Conservation (phyloP, 2,797 vertebrate species). For the Micropoecilia bifurca region DNA sequence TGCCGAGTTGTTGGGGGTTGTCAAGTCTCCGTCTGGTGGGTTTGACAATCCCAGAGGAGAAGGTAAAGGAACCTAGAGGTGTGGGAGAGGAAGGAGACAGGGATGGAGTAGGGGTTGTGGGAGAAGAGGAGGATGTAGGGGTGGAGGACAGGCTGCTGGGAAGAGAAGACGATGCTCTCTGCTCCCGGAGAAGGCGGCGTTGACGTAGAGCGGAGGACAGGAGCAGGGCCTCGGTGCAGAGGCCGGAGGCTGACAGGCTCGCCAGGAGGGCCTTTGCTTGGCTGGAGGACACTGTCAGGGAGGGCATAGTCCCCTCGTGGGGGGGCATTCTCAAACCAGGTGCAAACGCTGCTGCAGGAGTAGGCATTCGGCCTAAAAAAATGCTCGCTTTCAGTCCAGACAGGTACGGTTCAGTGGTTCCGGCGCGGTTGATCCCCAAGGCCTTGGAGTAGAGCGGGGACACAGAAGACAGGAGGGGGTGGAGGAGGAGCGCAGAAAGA, state of each 20-base stretch:
- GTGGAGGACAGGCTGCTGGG: conserved; percentile 65
- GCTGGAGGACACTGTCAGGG: conserved; percentile 70
- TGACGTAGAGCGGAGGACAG: conserved; percentile 80
- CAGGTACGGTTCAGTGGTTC: conserved; percentile 69
- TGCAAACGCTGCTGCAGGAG: conserved; percentile 51
- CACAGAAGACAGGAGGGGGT: conserved; percentile 54
- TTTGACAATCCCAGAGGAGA: conserved; percentile 58
- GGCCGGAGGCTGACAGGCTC: conserved; percentile 75
- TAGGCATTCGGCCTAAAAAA: conserved; percentile 71
- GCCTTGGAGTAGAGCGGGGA: conserved; percentile 71
- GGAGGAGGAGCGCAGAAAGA: conserved; percentile 41
- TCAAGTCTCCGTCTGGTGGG: conserved; percentile 50
- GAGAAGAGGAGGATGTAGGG: conserved; percentile 63
- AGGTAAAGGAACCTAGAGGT: conserved; percentile 49
- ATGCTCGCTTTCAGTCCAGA: conserved; percentile 72
- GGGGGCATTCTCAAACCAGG: conserved; percentile 72
- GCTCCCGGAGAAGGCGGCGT: conserved; percentile 77
- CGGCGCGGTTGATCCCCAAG: conserved; percentile 55
- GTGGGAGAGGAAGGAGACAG: conserved; percentile 68
- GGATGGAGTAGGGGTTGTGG: conserved; percentile 65
- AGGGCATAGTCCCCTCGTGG: conserved; percentile 67
- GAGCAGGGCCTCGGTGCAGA: conserved; percentile 81
- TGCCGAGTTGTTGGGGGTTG: conserved; percentile 37
- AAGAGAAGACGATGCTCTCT: conserved; percentile 71
- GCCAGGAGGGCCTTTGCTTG: conserved; percentile 80